A percentile compares a stretch with the other conserved stretches of the same genome.
Evolutionary conservation across 2,113 vertebrate genomes (phyloP).

Genomic region (Mixornis gularis): DNA sequence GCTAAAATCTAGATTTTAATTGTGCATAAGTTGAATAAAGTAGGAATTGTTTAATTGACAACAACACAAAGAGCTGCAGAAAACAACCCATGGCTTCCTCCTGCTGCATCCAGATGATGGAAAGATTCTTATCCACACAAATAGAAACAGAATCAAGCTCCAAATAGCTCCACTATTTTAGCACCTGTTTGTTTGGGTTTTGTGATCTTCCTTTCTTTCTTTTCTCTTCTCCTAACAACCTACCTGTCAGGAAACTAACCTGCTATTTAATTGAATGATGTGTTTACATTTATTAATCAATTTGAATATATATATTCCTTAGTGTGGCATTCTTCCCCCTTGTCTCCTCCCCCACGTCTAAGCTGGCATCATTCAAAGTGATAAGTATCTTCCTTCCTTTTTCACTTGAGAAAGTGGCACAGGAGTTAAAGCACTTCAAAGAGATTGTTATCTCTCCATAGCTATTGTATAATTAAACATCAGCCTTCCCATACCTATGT

Average conservation of each 20-base stretch:
- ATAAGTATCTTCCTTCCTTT: constrained; percentile 13
- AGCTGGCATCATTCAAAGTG: constrained; percentile 14
- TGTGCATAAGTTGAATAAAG: background rate
- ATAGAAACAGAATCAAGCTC: background rate
- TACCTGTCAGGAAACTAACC: constrained; percentile 15
- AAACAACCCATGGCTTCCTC: background rate
- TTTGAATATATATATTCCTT: constrained; percentile 38
- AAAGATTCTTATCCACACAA: background rate
- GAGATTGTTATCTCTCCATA: constrained; percentile 15
- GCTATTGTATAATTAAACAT: constrained; percentile 56
- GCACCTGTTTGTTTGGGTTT: background rate
- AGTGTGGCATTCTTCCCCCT: background rate
- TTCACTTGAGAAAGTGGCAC: constrained; percentile 20
- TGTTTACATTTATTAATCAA: constrained; percentile 50
- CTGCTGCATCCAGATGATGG: background rate
- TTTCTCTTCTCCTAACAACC: background rate
- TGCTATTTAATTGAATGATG: constrained; percentile 50
- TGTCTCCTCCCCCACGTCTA: constrained; percentile 26
- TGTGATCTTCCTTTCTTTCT: background rate
- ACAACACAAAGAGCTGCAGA: accelerated
- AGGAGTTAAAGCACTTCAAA: constrained; percentile 56
- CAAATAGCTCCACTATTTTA: background rate
- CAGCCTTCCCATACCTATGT: background rate
- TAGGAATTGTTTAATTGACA: background rate
- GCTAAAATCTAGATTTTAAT: background rate